Percentiles rank a stretch among this genome's conserved stretches.
phyloP scores from a whole-genome alignment of 2,797 vertebrate genomes.

The Hydrophis major region DNA sequence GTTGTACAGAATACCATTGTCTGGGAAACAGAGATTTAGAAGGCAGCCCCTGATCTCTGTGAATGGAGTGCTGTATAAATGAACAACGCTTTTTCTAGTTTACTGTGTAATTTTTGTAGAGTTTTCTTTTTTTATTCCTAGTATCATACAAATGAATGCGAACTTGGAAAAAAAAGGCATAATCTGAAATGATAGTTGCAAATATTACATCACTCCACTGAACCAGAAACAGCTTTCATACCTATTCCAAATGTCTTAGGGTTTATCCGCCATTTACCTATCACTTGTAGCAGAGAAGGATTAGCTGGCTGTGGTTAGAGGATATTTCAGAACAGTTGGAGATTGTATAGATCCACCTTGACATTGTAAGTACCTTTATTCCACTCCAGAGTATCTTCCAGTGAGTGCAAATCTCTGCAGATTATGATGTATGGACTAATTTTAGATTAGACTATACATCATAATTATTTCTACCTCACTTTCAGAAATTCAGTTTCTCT shows the following conservation, averaged over 20 bases:
- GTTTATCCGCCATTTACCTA: conserved; percentile 31
- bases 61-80: not conserved
- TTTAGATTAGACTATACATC: not conserved
- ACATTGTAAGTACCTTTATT: not conserved
- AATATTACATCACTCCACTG: not conserved
- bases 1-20: not conserved
- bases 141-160: too few species aligned
- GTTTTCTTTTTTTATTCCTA: not conserved
- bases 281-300: conserved; percentile 18
- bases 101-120: not conserved
- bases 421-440: not conserved
- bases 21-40: not conserved
- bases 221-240: conserved; percentile 17
- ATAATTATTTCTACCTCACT: not conserved
- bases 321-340: not conserved
- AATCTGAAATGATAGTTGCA: conserved; percentile 19
- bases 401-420: not conserved
- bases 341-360: not conserved
- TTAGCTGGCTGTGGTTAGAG: not conserved
- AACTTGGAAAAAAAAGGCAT: conserved; percentile 21
- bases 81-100: not conserved
- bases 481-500: not conserved
- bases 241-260: not conserved
- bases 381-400: not conserved
- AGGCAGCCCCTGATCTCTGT: not conserved